Evolutionary conservation across 2,888 invertebrate genomes (phyloP), one percentile per base, ranked within the genome.

Genomic region (Philereme vetulata): DNA sequence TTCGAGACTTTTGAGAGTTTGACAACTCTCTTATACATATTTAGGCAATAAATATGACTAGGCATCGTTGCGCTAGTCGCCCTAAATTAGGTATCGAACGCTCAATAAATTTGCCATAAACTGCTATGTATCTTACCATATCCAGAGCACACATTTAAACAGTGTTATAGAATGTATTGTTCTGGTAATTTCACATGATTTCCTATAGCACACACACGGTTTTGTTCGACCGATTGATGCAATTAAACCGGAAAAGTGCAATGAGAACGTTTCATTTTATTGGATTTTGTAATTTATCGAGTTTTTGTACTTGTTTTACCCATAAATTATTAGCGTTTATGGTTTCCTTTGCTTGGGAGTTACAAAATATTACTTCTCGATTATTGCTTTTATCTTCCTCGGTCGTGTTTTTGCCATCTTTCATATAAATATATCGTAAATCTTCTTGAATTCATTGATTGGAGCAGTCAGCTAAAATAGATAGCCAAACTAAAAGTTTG

Each of bases 111-210:
- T 83, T 62, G 49, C 46, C 32, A 47, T 52, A 50, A 61, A 67
- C 4, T 42, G 5, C 4, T 5, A n/a, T 42, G 42, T 10, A 10
- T 4, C 10, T 77, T 72, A 70, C 76, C 71, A 75, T 78, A 77
- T 73, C 76, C 76, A 79, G 79, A 60, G 80, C 78, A 74, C 72
- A 69, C 70, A 74, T 72, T 73, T 11, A 38, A 36, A 71, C 66
- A 71, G 69, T 56, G 52, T 61, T 49, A 50, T 46, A 61, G 50
- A 54, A 57, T 54, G 56, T 70, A 79, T 80, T 83, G 80, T 81
- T 77, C 71, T 75, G 66, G 60, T 60, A 67, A 79, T 80, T 85
- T 85, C 85, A 78, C 85, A 84, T 81, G 79, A 80, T 85, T 85
- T 84, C 81, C 81, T 81, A 80, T 76, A 73, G 68, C 72, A 72